These are phyloP conservation scores for Oncorhynchus gorbuscha DNA, from an alignment of 2,113 vertebrate genomes.

Conservation along the genomic window DNA sequence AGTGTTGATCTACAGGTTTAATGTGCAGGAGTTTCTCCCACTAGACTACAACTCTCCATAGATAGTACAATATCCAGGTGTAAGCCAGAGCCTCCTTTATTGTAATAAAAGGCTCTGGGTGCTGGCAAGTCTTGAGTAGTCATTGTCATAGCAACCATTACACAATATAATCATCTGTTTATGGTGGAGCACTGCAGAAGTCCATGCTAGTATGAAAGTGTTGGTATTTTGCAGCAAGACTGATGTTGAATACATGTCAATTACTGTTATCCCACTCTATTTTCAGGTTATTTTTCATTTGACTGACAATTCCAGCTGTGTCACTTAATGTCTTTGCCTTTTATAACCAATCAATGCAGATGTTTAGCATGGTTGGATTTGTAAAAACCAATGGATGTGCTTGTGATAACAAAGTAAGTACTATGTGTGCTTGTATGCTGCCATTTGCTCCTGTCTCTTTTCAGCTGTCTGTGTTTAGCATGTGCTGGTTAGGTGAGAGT, in stretches of 20 bases:
- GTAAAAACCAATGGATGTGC: background rate
- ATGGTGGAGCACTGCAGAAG: constrained; percentile 50
- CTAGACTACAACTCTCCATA: constrained; percentile 63
- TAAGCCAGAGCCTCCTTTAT: constrained; percentile 26
- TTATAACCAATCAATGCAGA: background rate
- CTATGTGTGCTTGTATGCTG: background rate
- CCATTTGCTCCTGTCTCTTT: background rate
- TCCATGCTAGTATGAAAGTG: constrained; percentile 52
- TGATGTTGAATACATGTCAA: constrained; percentile 65
- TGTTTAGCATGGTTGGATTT: background rate
- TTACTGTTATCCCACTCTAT: constrained; percentile 49
- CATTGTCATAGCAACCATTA: constrained; percentile 59
- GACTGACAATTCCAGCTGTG: background rate
- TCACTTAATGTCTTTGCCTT: background rate
- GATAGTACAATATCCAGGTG: constrained; percentile 32
- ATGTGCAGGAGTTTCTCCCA: constrained; percentile 58
- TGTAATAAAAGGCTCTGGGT: constrained; percentile 58
- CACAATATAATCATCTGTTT: constrained; percentile 43
- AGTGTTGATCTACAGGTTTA: constrained; percentile 65
- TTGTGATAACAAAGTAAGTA: background rate
- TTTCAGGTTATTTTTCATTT: constrained; percentile 38
- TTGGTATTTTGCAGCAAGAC: constrained; percentile 44
- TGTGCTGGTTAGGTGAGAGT: constrained; percentile 8
- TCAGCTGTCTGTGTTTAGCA: background rate
- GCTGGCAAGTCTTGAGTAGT: constrained; percentile 66